Base-by-base conservation (phyloP, 2,113 vertebrate species). In the Verasper variegatus region DNA sequence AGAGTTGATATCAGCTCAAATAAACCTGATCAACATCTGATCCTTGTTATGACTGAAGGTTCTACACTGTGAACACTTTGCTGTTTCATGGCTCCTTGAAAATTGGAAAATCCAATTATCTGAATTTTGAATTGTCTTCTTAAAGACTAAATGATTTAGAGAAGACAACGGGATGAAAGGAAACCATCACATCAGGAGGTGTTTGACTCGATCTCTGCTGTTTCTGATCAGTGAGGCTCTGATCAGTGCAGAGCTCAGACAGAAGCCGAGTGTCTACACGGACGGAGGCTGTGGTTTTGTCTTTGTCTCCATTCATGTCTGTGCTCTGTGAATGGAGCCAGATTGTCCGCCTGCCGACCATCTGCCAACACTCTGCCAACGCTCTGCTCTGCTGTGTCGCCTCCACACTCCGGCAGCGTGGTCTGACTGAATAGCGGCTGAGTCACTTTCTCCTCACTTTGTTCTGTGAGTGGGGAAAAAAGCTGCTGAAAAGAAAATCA, bases 361-460 rank as follows among this genome's bases (percentile, higher is more conserved):
- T 79, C 83, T 82, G 82, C 73, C 80, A 31, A 8, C 31, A 17
- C 65, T 78, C 83, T 82, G 82, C 73, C 79, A 31, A 9, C 31
- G 17, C 66, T 47, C 9, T 10, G 18, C 26, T 71, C 61, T 9
- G 23, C 66, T 52, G 55, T 31, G 42, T 72, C 37, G 76, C 80
- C 81, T 24, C 76, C 84, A 7, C 56, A 13, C 73, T 75, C 76
- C 76, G 79, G 83, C 83, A 51, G 83, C 79, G 80, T 82, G 83
- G 83, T 82, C 56, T 35, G 20, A 20, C 37, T 23, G 55, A 77
- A 54, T 31, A 79, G 68, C 35, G 0, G 56, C 57, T 80, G 66
- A 78, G 21, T 86, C 81, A 80, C 58, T 59, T 7, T 68, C 57
- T 52, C 15, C 71, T 68, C 68, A 5, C 49, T 37, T 10, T 49